These are phyloP conservation scores for Argya squamiceps DNA, from an alignment of 2,797 vertebrate species.

Conservation along the genomic window DNA sequence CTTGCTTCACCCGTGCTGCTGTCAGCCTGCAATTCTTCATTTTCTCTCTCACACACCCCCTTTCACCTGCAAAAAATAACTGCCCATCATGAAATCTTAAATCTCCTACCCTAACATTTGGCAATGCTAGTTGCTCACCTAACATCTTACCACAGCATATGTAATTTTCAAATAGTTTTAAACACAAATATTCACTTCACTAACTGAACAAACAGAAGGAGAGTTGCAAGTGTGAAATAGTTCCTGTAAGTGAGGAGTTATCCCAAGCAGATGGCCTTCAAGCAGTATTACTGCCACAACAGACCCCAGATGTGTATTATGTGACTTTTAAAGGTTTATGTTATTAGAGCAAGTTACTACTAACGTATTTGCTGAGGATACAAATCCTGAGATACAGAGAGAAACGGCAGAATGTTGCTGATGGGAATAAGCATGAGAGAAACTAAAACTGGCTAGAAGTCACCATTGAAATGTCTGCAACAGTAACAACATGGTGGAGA, in stretches of 20 bases:
- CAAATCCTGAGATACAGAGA: not conserved
- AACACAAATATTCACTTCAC: not conserved
- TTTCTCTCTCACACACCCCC: not conserved
- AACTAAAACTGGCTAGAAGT: not conserved
- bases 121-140: not conserved
- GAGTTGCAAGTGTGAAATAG: not conserved
- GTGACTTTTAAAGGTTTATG: not conserved
- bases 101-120: not conserved
- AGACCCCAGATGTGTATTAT: not conserved
- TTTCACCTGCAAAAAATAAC: not conserved
- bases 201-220: not conserved
- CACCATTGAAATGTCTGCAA: not conserved
- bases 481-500: not conserved
- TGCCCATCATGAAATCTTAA: not conserved
- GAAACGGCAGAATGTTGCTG: not conserved
- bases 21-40: not conserved
- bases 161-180: not conserved
- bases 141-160: not conserved
- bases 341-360: not conserved
- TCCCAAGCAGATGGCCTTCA: not conserved
- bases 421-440: not conserved
- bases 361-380: not conserved
- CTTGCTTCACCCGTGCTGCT: not conserved
- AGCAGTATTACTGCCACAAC: not conserved
- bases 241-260: not conserved